Conservation (phyloP, 2,113 vertebrate genomes). For the Fukomys damarensis region DNA sequence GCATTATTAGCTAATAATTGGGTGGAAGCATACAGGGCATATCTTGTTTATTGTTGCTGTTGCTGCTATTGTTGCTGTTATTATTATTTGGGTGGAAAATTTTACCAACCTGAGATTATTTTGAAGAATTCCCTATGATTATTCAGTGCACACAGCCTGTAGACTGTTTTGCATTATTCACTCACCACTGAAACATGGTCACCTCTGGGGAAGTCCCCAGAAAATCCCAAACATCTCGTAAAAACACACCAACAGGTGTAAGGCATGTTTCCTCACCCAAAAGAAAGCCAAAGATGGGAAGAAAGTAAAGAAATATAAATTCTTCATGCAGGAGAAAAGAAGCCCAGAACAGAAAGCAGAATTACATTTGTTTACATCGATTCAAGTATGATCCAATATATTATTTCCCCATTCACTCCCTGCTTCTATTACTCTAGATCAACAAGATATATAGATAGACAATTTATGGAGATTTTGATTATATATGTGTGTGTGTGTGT, state of each 20-base stretch:
- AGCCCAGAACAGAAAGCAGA: not conserved
- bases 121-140: conserved; percentile 74
- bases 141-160: not conserved
- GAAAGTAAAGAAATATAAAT: conserved; percentile 6
- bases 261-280: conserved; percentile 14
- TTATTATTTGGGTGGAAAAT: conserved; percentile 78
- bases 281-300: conserved; percentile 51
- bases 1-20: conserved; percentile 84
- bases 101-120: conserved; percentile 76
- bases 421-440: not conserved
- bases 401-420: not conserved
- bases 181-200: conserved; percentile 44
- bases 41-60: conserved; percentile 76
- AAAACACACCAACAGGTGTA: conserved; percentile 38
- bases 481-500: not conserved
- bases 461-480: not conserved
- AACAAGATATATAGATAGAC: not conserved
- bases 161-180: conserved; percentile 60
- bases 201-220: conserved; percentile 44
- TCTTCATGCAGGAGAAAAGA: not conserved
- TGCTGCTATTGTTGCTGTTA: conserved; percentile 71
- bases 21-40: conserved; percentile 80
- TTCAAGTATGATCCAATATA: not conserved
- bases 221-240: conserved; percentile 51
- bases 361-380: not conserved